A percentile compares a stretch with the other conserved stretches of the same genome.
phyloP scores from a whole-genome alignment of 2,797 vertebrate genomes.

The Microctenopoma stevenorrisi region DNA sequence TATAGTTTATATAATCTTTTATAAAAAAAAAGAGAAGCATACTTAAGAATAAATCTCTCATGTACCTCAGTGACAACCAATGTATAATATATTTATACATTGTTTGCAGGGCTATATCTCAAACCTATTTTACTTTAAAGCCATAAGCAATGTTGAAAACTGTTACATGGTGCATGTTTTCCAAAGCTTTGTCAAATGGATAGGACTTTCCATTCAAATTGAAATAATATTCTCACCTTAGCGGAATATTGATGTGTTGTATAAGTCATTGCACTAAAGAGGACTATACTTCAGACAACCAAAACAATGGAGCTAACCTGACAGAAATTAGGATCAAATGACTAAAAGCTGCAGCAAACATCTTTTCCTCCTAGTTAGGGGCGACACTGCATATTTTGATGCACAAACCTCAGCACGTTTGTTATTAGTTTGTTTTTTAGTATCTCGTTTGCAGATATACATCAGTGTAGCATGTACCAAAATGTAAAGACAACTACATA shows the following conservation, averaged over 20 bases:
- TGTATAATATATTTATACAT: constrained; percentile 84
- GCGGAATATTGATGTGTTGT: constrained; percentile 84
- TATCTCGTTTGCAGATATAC: background rate
- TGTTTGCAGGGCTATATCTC: constrained; percentile 82
- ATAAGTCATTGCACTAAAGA: constrained; percentile 68
- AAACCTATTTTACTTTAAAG: constrained; percentile 77
- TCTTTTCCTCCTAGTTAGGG: constrained; percentile 15
- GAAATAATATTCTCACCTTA: constrained; percentile 89
- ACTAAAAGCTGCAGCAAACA: constrained; percentile 30
- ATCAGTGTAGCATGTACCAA: background rate
- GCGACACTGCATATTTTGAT: constrained; percentile 21
- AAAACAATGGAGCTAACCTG: constrained; percentile 25
- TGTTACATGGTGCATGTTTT: constrained; percentile 86
- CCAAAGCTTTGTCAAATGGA: constrained; percentile 89
- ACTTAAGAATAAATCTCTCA: constrained; percentile 83
- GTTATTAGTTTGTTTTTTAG: constrained; percentile 3
- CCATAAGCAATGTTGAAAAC: constrained; percentile 80
- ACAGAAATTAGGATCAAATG: constrained; percentile 53
- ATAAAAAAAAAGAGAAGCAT: constrained; percentile 67
- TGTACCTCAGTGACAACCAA: constrained; percentile 84
- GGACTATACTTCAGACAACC: constrained; percentile 55
- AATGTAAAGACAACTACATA: background rate
- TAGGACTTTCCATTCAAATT: constrained; percentile 87
- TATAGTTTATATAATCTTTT: constrained; percentile 69
- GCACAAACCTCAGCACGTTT: background rate